Evolutionary conservation across 2,797 vertebrate species (phyloP), one percentile per base, ranked within the genome.

Genomic region (Ispidina lecontei): DNA sequence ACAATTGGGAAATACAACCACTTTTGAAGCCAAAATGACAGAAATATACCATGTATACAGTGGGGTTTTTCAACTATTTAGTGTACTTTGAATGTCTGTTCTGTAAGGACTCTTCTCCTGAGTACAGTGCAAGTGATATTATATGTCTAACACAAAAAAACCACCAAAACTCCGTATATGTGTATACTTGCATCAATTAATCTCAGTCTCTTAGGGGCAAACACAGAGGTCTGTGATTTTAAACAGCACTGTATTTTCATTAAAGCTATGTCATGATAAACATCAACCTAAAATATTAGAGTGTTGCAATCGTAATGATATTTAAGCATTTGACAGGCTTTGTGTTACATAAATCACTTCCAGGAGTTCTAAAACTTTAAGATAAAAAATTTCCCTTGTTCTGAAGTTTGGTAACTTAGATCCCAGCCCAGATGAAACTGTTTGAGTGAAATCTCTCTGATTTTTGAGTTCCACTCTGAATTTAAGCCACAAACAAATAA

Each of bases 1-100:
- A 88, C 54, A 79, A 91, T 26, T 88, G 83, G 77, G 21, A 92
- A 94, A 84, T 78, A 51, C 44, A 81, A 86, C 79, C 63, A 73
- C 37, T 91, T 91, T 28, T 74, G 83, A 93, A 87, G 68, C 71
- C 77, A 90, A 91, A 29, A 76, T 21, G 56, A 88, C 68, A 84
- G 65, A 89, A 90, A 44, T 51, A 21, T 62, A 68, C 58, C 64
- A 68, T 46, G 59, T 52, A 69, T 63, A 62, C 82, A 91, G 64
- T 68, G 47, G 13, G 4, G 54, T 68, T 58, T 81, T 85, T 92
- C 52, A 89, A 92, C 91, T 91, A 73, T 82, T 93, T 73, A 86
- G 23, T 49, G 60, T 88, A 64, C 67, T 88, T 79, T 68, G 63
- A 83, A 84, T 55, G 37, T 41, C 52, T 80, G 22, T 60, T 89